Evolutionary conservation across 1,140 invertebrate genomes (phyloP).

Genomic region (Drosophila watanabei): DNA sequence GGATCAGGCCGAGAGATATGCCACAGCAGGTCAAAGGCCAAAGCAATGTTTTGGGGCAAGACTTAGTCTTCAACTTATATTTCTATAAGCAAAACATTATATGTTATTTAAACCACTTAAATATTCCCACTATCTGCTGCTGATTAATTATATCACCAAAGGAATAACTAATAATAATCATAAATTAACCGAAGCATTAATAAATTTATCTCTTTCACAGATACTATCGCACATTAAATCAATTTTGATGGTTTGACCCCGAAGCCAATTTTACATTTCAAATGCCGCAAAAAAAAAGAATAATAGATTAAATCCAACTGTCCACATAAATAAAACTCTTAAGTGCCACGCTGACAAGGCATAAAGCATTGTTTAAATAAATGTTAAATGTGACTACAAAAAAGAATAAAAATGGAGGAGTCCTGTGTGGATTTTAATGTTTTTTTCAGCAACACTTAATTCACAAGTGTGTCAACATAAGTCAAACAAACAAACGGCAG

Average conservation of each 20-base stretch:
- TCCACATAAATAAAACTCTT: conserved; percentile 44
- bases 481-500: conserved; percentile 29
- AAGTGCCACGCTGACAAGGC: conserved; percentile 47
- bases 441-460: conserved; percentile 61
- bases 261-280: conserved; percentile 17
- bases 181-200: conserved; percentile 4
- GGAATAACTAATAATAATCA: conserved; percentile 12
- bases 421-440: conserved; percentile 11
- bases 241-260: conserved; percentile 9
- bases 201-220: conserved; percentile 6
- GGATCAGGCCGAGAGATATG: not conserved
- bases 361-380: conserved; percentile 53
- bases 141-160: conserved; percentile 13
- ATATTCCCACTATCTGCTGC: not conserved
- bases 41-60: not conserved
- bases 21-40: not conserved
- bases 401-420: conserved; percentile 7
- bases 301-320: conserved; percentile 28
- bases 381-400: conserved; percentile 36
- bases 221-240: conserved; percentile 12
- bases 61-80: not conserved
- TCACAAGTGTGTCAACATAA: conserved; percentile 63
- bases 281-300: conserved; percentile 10
- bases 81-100: not conserved
- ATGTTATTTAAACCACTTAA: not conserved